Evolutionary conservation across 2,888 invertebrate genomes (phyloP), one percentile per base, ranked within the genome.

Genomic region (Entomobrya proxima): DNA sequence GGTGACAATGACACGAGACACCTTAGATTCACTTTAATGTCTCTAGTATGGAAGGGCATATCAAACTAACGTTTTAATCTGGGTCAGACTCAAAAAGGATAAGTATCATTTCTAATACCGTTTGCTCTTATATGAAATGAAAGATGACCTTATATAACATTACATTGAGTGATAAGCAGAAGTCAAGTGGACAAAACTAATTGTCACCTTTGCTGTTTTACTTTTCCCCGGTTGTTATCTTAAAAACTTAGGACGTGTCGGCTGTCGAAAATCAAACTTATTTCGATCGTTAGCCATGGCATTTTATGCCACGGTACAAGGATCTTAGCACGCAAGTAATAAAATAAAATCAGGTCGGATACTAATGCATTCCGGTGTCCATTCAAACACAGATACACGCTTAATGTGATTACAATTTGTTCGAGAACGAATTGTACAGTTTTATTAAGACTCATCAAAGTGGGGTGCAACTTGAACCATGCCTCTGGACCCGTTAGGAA

Each of bases 1-100:
- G 83, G 50, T 76, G 77, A 84, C 77, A 84, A 74, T 52, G 79
- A 85, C 85, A 85, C 85, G 85, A 85, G 85, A 72, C 40, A 27
- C 4, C 44, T 32, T 18, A 52, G 13, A 78, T 1, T 67, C 0
- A 69, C 30, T 13, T 35, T 9, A 58, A 18, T 32, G 24, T 2
- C 64, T 7, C 44, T 40, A 15, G 9, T 40, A 7, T 40, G 18
- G 64, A 58, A 24, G 30, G 24, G 18, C 3, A 15, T 32, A 58
- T 47, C 30, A 24, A 58, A 32, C n/a, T 24, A 30, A 58, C 30
- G 47, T 7, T 47, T 5, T n/a, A 80, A 84, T 58, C 58, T 78
- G 67, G 84, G 78, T 84, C 78, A 84, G 64, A 58, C 40, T n/a
- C n/a, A n/a, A n/a, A n/a, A n/a, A n/a, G n/a, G n/a, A 15, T 37